Base-by-base conservation (phyloP, 2,888 invertebrate species). In the Eumacrocentrus americanus region DNA sequence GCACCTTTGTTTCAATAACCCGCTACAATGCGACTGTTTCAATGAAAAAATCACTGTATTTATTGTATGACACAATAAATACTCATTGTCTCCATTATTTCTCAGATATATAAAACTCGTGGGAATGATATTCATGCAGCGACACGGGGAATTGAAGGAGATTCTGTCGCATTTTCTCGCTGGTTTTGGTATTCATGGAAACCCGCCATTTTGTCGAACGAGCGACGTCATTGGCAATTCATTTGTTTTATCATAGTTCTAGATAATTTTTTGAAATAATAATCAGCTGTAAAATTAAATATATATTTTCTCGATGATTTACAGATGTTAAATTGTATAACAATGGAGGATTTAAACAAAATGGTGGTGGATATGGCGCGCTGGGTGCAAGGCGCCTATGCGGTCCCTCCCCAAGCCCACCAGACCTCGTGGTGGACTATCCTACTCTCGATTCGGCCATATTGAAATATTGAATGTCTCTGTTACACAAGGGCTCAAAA, bases 381-480 rank as follows among this genome's bases (percentile, higher is more conserved):
- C 72, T 74, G 73, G 74, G 70, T 70, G 63, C 73, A 68, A 74
- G 73, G 71, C 70, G 63, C 69, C 59, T 70, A 67, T 63, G 69
- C 67, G 70, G 64, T 66, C 63, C 63, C 58, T 62, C 62, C 56
- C 62, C 60, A 58, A 53, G 48, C 58, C 58, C 58, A 25, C 29
- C 51, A 42, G 56, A 56, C 58, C 57, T 60, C 42, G 58, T 58
- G 52, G 55, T 54, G 54, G 50, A 40, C 23, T 22, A 48, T 25
- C 29, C 14, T n/a, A 54, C 20, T 11, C 38, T 54, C 70, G 68
- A 68, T 72, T 75, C 80, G 72, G 81, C 81, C 81, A 81, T 81
- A 81, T 81, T 81, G 80, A 78, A 65, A 77, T 78, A 76, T 78
- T 79, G 81, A 74, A 81, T 81, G 80, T 78, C 76, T 79, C 75